These are phyloP conservation scores for Saxicola maurus DNA, from an alignment of 2,797 vertebrate genomes.

Conservation along the genomic window DNA sequence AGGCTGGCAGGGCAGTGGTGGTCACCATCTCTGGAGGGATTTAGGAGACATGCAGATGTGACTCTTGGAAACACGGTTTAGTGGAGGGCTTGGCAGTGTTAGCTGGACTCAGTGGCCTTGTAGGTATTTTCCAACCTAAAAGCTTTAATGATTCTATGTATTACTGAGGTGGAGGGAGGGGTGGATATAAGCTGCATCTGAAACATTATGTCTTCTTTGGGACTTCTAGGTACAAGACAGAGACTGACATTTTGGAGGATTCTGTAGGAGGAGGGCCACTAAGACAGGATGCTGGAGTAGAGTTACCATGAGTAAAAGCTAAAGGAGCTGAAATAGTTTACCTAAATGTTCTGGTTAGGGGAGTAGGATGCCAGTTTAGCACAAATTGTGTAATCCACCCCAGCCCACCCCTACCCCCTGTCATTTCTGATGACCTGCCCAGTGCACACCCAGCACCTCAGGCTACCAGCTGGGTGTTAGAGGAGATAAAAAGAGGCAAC, in stretches of 20 bases:
- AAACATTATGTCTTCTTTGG: not conserved
- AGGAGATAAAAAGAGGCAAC: not conserved
- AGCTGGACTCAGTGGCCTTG: not conserved
- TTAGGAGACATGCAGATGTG: not conserved
- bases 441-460: not conserved
- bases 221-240: not conserved
- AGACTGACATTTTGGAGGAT: not conserved
- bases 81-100: not conserved
- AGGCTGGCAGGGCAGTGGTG: not conserved
- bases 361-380: not conserved
- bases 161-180: not conserved
- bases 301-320: not conserved
- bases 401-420: fast-evolving
- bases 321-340: not conserved
- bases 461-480: not conserved
- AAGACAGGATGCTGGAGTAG: not conserved
- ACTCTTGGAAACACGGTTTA: not conserved
- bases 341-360: not conserved
- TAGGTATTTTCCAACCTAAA: not conserved
- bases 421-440: not conserved
- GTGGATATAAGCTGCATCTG: not conserved
- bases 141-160: not conserved
- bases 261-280: not conserved
- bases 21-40: not conserved
- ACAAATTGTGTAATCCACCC: not conserved